Percentiles rank a stretch among this genome's conserved stretches.
Conservation (phyloP, 1,140 invertebrate genomes). For the roundworm (Caenorhabditis elegans) region DNA sequence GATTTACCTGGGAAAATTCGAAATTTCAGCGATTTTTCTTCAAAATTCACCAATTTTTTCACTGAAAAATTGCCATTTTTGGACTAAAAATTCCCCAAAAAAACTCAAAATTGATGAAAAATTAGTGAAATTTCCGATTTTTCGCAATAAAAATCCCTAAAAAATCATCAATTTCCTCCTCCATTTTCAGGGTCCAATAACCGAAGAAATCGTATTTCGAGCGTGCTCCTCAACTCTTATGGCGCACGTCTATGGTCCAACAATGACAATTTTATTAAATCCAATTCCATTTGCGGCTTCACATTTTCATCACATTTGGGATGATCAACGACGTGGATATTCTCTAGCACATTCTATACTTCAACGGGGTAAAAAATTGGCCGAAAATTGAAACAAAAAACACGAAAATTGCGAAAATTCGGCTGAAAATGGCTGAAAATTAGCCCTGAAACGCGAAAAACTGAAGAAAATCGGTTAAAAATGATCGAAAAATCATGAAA, state of each 20-base stretch:
- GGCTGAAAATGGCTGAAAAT: neutral
- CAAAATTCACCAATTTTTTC: neutral
- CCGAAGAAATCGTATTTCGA: constrained; percentile 32
- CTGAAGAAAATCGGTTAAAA: no score
- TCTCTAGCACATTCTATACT: neutral
- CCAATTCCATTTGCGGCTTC: neutral
- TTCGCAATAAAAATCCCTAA: no score
- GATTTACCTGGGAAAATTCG: neutral
- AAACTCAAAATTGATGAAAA: neutral
- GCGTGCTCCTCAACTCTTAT: neutral
- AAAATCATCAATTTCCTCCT: neutral
- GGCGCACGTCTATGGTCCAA: neutral
- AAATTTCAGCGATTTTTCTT: neutral
- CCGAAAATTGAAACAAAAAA: neutral
- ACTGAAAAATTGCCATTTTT: neutral
- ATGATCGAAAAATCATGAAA: no score
- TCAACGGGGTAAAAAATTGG: neutral
- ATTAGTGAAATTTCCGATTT: neutral
- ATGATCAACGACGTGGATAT: neutral
- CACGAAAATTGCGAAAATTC: neutral
- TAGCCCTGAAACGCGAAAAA: no score
- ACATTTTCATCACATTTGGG: constrained; percentile 28
- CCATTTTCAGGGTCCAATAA: constrained; percentile 21
- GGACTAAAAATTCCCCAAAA: neutral
- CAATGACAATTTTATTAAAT: neutral